Conservation (phyloP, 2,113 vertebrate genomes). For the Catagonus wagneri region DNA sequence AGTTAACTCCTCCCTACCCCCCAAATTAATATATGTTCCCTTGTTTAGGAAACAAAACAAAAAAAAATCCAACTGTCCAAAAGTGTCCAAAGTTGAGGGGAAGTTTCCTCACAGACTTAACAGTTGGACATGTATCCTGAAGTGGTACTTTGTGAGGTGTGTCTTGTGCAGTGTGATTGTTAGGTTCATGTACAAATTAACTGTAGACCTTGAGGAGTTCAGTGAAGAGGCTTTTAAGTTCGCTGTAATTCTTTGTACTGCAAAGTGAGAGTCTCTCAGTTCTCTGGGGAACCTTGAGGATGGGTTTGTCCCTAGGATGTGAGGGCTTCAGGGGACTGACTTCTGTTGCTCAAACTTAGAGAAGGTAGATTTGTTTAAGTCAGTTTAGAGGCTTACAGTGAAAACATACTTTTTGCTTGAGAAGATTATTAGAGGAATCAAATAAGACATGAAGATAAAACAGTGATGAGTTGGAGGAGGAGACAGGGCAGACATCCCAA, state of each 20-base stretch:
- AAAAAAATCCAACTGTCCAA: not conserved
- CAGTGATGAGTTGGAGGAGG: not conserved
- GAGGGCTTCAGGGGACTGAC: slow-evolving; percentile 29
- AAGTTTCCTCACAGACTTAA: not conserved
- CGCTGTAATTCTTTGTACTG: not conserved
- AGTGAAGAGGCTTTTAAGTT: not conserved
- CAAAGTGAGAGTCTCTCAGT: not conserved
- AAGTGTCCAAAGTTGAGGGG: not conserved
- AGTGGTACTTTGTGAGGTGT: not conserved
- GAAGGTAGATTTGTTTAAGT: slow-evolving; percentile 16
- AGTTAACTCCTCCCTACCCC: not conserved
- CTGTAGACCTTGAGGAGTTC: not conserved
- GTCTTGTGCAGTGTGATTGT: not conserved
- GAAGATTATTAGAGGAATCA: not conserved
- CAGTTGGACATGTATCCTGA: not conserved
- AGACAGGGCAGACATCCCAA: not conserved
- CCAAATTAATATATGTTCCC: not conserved
- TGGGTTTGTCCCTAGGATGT: not conserved
- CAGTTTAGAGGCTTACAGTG: not conserved
- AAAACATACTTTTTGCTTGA: slow-evolving; percentile 13
- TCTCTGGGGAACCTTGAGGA: not conserved
- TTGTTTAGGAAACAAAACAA: slow-evolving; percentile 36
- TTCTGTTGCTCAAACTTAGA: slow-evolving; percentile 1
- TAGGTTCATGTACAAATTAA: not conserved
- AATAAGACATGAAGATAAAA: not conserved